These are phyloP conservation scores for Scleropages formosus DNA, from an alignment of 2,797 vertebrate genomes.

Conservation along the genomic window DNA sequence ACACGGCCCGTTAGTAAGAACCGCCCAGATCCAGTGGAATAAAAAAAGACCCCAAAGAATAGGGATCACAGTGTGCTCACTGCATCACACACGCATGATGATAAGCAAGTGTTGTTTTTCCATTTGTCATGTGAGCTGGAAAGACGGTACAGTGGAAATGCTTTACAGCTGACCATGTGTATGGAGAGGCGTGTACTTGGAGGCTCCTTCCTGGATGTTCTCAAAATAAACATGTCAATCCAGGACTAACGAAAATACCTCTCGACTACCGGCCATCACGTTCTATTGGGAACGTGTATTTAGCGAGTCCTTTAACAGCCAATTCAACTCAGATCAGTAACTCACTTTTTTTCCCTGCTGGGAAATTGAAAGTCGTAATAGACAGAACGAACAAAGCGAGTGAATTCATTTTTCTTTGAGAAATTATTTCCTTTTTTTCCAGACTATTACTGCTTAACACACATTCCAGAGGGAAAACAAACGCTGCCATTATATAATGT, in stretches of 20 bases:
- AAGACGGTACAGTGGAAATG: not conserved
- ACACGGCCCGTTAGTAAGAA: conserved; percentile 49
- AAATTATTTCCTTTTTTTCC: not conserved
- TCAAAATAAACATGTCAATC: conserved; percentile 16
- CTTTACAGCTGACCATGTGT: not conserved
- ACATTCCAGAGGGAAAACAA: conserved; percentile 37
- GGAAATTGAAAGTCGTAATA: conserved; percentile 16
- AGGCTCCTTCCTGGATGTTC: not conserved
- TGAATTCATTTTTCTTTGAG: conserved; percentile 16
- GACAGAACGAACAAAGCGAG: not conserved
- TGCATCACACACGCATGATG: conserved; percentile 14
- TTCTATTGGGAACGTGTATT: not conserved
- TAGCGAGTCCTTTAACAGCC: not conserved
- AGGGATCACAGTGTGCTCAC: conserved; percentile 23
- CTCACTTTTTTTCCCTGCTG: not conserved
- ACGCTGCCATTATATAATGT: conserved; percentile 42
- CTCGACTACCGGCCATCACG: not conserved
- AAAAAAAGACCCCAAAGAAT: conserved; percentile 44
- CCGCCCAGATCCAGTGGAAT: conserved; percentile 36
- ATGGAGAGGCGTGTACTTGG: too few relatives aligned
- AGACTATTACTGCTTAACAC: conserved; percentile 6
- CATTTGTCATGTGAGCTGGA: not conserved
- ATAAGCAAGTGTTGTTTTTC: conserved; percentile 26
- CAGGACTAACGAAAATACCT: not conserved
- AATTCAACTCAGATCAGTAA: not conserved